Evolutionary conservation across 1,140 invertebrate species (phyloP).

Genomic region (Cyphomyrmex costatus): DNA sequence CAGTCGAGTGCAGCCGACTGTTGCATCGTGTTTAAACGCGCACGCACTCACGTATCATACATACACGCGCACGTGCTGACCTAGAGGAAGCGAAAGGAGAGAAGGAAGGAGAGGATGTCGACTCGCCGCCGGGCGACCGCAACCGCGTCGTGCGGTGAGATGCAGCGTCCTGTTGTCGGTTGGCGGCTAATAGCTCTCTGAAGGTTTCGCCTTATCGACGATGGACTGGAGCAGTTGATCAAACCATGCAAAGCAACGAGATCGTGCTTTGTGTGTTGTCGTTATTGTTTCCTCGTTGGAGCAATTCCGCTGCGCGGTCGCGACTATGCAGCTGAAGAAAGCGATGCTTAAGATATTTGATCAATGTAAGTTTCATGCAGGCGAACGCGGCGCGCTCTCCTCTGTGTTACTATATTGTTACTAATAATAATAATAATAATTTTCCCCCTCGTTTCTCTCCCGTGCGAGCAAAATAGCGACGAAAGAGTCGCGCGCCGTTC

Average conservation of each 20-base stretch:
- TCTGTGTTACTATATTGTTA: not conserved
- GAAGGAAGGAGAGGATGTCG: constrained; percentile 61
- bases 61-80: constrained; percentile 28
- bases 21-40: not conserved
- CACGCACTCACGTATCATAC: not conserved
- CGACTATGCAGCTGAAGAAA: constrained; percentile 85
- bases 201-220: constrained; percentile 53
- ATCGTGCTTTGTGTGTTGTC: constrained; percentile 65
- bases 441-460: not conserved
- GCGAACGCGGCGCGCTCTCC: too few species aligned
- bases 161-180: constrained; percentile 66
- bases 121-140: constrained; percentile 50
- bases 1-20: not conserved
- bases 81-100: constrained; percentile 59
- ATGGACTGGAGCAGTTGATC: constrained; percentile 46
- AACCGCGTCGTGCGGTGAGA: constrained; percentile 65
- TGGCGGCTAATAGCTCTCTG: constrained; percentile 67
- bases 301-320: constrained; percentile 62
- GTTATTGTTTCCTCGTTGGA: constrained; percentile 60
- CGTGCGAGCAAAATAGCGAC: constrained; percentile 10
- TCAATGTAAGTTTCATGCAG: constrained; percentile 80
- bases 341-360: constrained; percentile 84
- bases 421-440: constrained; percentile 1
- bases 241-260: constrained; percentile 59
- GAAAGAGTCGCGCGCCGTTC: constrained; percentile 1